phyloP scores from a whole-genome alignment of 2,888 invertebrate species.

The Neuroscelio doddi region DNA sequence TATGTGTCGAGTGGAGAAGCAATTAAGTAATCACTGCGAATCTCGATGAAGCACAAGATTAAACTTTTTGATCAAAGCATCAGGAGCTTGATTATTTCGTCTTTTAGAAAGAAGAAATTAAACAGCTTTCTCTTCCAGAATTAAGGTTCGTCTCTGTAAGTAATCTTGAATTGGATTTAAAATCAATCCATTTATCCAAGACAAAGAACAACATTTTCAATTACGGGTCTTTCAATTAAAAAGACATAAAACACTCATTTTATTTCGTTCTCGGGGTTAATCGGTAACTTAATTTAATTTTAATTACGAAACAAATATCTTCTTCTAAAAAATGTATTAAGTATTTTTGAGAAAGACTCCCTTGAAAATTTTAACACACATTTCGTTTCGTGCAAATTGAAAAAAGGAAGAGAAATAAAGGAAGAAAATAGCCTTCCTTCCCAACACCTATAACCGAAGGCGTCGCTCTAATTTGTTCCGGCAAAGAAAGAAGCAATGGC shows the following conservation, averaged over 20 bases:
- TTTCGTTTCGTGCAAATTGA: constrained; percentile 43
- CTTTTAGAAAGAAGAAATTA: constrained; percentile 39
- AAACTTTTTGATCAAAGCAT: constrained; percentile 51
- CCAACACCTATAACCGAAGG: constrained; percentile 43
- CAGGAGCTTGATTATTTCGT: constrained; percentile 36
- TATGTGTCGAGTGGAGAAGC: constrained; percentile 20
- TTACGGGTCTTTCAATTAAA: constrained; percentile 11
- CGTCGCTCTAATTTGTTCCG: constrained; percentile 49
- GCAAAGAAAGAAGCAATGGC: constrained; percentile 46
- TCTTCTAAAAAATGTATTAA: neutral
- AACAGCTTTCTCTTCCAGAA: constrained; percentile 40
- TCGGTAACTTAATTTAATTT: no score
- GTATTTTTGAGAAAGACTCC: neutral
- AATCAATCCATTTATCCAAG: constrained; percentile 37
- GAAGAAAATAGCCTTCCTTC: constrained; percentile 43
- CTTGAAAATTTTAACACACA: constrained; percentile 29
- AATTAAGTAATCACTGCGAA: constrained; percentile 42
- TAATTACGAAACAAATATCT: no score
- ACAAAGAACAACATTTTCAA: constrained; percentile 32
- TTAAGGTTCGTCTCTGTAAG: constrained; percentile 36
- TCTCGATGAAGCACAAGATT: constrained; percentile 44
- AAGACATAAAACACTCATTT: neutral
- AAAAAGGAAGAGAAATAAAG: constrained; percentile 29
- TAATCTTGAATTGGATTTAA: constrained; percentile 41
- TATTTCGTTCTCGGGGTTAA: neutral